Conservation (phyloP, 1,140 invertebrate genomes). For the Diabrotica undecimpunctata region DNA sequence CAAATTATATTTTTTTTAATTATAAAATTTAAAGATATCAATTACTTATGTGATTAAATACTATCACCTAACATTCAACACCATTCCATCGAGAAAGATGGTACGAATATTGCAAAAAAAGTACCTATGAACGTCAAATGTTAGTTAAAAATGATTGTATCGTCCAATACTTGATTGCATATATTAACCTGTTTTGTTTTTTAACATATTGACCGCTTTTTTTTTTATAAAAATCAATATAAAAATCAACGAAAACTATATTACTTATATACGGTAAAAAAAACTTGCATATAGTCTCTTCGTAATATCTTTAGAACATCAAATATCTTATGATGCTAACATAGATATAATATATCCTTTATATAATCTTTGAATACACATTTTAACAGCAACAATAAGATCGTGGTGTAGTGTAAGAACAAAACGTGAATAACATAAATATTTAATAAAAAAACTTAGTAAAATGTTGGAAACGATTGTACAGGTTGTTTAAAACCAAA, state of each 20-base stretch:
- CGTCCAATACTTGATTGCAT: constrained; percentile 20
- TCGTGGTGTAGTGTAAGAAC: not conserved
- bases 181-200: constrained; percentile 20
- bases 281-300: not conserved
- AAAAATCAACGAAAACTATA: not conserved
- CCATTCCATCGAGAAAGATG: too few relatives aligned
- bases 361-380: not conserved
- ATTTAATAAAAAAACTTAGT: not conserved
- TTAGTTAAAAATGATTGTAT: constrained; percentile 23
- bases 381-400: constrained; percentile 17
- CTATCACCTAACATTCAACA: too few relatives aligned
- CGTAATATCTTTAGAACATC: not conserved
- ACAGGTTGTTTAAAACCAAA: too few relatives aligned
- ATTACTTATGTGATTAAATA: too few relatives aligned
- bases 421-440: not conserved
- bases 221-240: not conserved
- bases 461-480: too few relatives aligned
- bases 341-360: constrained; percentile 7
- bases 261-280: not conserved
- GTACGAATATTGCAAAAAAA: not conserved
- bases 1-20: too few relatives aligned
- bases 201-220: constrained; percentile 15
- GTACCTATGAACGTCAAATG: constrained; percentile 10
- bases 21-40: too few relatives aligned
- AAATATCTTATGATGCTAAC: constrained; percentile 10